Percentiles rank a stretch among this genome's conserved stretches.
Evolutionary conservation across 2,113 vertebrate species (phyloP).

Genomic region (Natator depressus): DNA sequence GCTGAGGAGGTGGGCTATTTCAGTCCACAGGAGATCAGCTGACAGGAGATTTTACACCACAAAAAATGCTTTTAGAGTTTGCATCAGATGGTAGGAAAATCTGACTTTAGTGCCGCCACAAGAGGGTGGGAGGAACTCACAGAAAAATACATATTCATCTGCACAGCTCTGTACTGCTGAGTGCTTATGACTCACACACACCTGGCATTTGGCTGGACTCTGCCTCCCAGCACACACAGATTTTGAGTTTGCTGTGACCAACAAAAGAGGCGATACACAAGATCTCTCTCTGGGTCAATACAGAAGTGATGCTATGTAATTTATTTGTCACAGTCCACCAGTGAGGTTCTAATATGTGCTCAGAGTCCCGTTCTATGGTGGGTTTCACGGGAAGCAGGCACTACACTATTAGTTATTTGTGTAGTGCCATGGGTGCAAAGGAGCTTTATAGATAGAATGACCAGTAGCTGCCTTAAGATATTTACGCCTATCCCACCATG

Average conservation of each 20-base stretch:
- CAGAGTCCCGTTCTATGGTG: fast-evolving
- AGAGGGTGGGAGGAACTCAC: constrained; percentile 48
- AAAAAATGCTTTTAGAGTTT: constrained; percentile 71
- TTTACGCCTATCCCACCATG: neutral
- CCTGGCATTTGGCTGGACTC: constrained; percentile 58
- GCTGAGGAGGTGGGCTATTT: constrained; percentile 64
- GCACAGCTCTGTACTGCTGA: constrained; percentile 14
- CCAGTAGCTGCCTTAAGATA: fast-evolving
- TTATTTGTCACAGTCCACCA: neutral
- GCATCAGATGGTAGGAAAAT: constrained; percentile 78
- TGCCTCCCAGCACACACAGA: constrained; percentile 49
- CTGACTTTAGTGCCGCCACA: constrained; percentile 70
- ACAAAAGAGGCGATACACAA: neutral
- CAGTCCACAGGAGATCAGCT: constrained; percentile 69
- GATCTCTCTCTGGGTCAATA: constrained; percentile 3
- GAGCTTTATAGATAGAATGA: neutral
- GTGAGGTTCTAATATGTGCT: fast-evolving
- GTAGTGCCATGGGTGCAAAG: neutral
- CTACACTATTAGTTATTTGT: neutral
- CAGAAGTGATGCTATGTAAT: neutral
- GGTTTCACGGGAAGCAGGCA: neutral
- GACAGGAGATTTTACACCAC: constrained; percentile 71
- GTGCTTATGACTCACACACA: constrained; percentile 74
- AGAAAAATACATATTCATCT: constrained; percentile 61
- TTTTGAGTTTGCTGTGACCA: neutral